phyloP scores from a whole-genome alignment of 1,140 invertebrate species.

The Cydia splendana region DNA sequence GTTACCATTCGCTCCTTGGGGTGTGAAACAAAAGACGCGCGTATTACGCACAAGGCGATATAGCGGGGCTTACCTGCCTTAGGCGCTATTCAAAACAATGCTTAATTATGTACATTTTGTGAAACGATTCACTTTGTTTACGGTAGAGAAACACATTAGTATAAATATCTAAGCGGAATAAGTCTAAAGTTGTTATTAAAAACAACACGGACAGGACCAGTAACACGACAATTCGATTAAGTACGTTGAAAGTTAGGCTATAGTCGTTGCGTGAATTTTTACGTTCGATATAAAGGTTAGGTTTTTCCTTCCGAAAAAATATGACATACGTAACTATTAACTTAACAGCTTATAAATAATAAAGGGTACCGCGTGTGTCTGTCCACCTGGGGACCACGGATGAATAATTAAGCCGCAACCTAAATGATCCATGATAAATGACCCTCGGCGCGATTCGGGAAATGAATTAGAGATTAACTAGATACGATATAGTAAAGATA shows the following conservation, averaged over 20 bases:
- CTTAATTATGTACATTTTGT: conserved; percentile 28
- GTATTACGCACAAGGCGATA: conserved; percentile 28
- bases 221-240: conserved; percentile 15
- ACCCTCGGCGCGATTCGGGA: too few species aligned
- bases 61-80: conserved; percentile 24
- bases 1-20: conserved; percentile 19
- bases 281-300: neutral
- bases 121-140: conserved; percentile 21
- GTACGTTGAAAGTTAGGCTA: neutral
- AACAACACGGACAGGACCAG: neutral
- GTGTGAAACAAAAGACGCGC: conserved; percentile 25
- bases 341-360: neutral
- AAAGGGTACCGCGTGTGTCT: conserved; percentile 2
- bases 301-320: neutral
- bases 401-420: conserved; percentile 21
- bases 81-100: conserved; percentile 29
- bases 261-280: neutral
- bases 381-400: conserved; percentile 13
- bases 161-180: conserved; percentile 3
- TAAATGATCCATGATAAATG: conserved; percentile 26
- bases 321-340: neutral
- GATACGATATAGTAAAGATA: too few species aligned
- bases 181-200: conserved; percentile 19
- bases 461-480: too few species aligned
- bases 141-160: conserved; percentile 21